A percentile compares a stretch with the other conserved stretches of the same genome.
These are phyloP conservation scores for Merops nubicus DNA, from an alignment of 2,113 vertebrate genomes.

Conservation along the genomic window DNA sequence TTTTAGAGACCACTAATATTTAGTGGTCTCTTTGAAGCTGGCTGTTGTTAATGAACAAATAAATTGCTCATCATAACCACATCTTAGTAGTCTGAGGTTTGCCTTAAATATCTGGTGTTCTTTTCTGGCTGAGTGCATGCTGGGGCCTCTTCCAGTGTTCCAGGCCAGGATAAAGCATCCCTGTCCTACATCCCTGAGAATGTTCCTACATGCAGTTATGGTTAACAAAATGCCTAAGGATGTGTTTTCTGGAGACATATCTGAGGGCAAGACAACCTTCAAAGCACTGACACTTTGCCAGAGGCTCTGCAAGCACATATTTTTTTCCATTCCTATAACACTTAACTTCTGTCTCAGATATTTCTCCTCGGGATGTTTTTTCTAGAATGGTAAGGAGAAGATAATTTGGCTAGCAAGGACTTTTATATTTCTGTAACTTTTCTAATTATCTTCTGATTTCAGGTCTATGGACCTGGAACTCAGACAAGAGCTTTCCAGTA, in stretches of 20 bases:
- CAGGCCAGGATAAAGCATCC: not conserved
- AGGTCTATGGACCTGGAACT: conserved; percentile 95
- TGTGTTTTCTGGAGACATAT: not conserved
- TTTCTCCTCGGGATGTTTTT: not conserved
- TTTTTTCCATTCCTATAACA: not conserved
- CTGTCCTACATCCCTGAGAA: not conserved
- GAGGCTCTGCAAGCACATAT: not conserved
- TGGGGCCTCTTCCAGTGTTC: not conserved
- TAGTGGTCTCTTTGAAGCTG: not conserved
- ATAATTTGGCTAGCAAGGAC: not conserved
- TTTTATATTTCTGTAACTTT: not conserved
- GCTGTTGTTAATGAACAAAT: not conserved
- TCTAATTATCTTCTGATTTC: not conserved
- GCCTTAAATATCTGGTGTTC: not conserved
- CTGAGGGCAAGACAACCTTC: not conserved
- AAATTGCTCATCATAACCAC: not conserved
- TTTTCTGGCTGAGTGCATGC: not conserved
- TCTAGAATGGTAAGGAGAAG: not conserved
- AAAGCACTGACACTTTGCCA: not conserved
- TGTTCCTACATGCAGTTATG: not conserved
- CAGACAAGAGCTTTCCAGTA: conserved; percentile 98
- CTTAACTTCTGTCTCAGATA: not conserved
- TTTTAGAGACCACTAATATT: not conserved
- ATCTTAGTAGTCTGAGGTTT: not conserved
- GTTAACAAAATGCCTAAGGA: not conserved